These are phyloP conservation scores for Bos javanicus DNA, from an alignment of 2,113 vertebrate genomes.

Conservation along the genomic window DNA sequence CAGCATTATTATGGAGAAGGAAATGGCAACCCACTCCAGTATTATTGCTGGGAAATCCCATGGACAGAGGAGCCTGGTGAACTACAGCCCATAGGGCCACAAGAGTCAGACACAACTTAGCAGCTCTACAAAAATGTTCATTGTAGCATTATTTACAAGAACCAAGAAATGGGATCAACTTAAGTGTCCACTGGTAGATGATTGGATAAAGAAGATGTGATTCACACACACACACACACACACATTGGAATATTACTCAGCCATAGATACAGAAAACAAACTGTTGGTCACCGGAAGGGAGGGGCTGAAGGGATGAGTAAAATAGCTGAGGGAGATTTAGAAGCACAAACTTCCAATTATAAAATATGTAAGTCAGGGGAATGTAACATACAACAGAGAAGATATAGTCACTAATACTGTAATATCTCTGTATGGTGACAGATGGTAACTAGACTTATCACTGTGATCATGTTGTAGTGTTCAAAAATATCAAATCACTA, in stretches of 20 bases:
- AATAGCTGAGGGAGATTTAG: background rate
- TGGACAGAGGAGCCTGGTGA: background rate
- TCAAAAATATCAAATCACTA: background rate
- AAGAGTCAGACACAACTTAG: background rate
- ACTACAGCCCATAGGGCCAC: background rate
- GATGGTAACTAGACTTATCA: background rate
- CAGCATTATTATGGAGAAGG: background rate
- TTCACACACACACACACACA: background rate
- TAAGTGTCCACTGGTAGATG: background rate
- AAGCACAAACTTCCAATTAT: background rate
- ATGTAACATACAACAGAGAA: background rate
- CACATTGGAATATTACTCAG: background rate
- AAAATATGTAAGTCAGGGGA: background rate
- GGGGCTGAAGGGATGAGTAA: background rate
- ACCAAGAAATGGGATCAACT: background rate
- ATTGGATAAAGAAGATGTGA: background rate
- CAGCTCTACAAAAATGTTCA: background rate
- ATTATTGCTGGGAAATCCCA: background rate
- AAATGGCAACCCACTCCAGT: background rate
- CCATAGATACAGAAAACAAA: background rate
- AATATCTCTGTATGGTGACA: background rate
- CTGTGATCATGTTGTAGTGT: background rate
- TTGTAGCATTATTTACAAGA: background rate
- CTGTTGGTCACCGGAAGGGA: background rate
- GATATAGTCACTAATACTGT: background rate